phyloP scores from a whole-genome alignment of 2,888 invertebrate genomes.

The Cheilosia grossa region DNA sequence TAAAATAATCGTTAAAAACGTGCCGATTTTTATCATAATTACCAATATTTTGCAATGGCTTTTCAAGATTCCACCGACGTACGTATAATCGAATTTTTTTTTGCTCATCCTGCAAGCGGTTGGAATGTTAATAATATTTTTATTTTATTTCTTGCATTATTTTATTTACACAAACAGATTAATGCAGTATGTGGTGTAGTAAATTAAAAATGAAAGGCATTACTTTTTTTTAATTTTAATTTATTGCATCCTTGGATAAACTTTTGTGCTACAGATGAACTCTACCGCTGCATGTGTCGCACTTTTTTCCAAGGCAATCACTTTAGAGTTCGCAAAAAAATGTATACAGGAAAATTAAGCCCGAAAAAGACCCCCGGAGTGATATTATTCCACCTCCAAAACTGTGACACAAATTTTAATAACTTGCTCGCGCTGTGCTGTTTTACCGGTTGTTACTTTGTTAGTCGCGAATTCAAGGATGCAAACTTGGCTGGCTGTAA shows the following conservation, averaged over 20 bases:
- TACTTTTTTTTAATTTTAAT: no score
- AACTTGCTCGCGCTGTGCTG: background rate
- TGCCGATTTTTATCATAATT: constrained; percentile 25
- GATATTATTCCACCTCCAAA: constrained; percentile 21
- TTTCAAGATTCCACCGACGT: constrained; percentile 8
- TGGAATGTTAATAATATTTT: constrained; percentile 12
- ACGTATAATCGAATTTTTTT: background rate
- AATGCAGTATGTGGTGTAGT: background rate
- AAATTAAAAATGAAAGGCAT: background rate
- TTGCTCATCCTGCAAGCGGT: background rate
- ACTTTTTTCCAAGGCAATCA: background rate
- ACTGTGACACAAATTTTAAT: constrained; percentile 33
- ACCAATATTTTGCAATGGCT: constrained; percentile 11
- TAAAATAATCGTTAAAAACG: constrained; percentile 21
- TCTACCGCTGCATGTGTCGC: background rate
- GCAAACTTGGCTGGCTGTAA: background rate
- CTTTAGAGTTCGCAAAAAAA: background rate
- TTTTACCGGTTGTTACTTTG: constrained; percentile 8
- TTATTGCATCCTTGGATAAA: no score
- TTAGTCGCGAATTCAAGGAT: constrained; percentile 15
- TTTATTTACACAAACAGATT: constrained; percentile 8
- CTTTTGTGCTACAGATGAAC: no score
- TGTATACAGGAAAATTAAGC: constrained; percentile 17
- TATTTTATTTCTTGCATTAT: background rate
- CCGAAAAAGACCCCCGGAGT: background rate